Evolutionary conservation across 1,140 invertebrate species (phyloP).

Genomic region (Drosophila leontia): DNA sequence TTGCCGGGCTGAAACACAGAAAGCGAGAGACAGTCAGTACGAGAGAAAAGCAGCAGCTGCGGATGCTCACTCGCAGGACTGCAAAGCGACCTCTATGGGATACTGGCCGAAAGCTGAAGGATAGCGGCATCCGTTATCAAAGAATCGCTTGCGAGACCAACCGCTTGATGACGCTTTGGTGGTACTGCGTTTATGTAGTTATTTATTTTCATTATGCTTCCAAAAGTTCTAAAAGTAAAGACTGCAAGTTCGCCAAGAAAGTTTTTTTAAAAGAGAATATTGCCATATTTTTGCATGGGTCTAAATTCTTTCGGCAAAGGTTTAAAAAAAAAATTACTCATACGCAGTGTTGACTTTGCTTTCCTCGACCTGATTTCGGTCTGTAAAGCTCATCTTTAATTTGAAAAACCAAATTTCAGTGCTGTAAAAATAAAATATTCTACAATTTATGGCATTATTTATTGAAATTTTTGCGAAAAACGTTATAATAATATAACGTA

Average conservation of each 20-base stretch:
- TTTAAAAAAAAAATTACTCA: neutral
- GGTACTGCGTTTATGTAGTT: neutral
- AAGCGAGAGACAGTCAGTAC: neutral
- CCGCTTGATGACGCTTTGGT: constrained; percentile 8
- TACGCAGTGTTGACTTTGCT: neutral
- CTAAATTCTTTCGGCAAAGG: no score
- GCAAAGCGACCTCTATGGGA: constrained; percentile 29
- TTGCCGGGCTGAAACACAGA: constrained; percentile 30
- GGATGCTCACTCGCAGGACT: constrained; percentile 4
- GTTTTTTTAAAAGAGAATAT: no score
- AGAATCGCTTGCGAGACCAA: neutral
- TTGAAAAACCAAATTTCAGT: neutral
- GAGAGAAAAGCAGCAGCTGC: constrained; percentile 2
- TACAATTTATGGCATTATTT: neutral
- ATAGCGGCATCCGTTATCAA: neutral
- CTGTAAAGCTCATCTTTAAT: neutral
- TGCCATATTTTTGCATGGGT: no score
- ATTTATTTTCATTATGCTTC: neutral
- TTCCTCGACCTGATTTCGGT: neutral
- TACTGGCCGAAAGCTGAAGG: neutral
- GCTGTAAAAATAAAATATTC: neutral
- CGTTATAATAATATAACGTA: neutral
- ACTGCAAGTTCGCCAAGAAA: neutral
- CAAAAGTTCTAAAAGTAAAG: neutral
- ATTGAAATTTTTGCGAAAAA: neutral